Base-by-base conservation (phyloP, 2,113 vertebrate species). In the Rhombomys opimus region DNA sequence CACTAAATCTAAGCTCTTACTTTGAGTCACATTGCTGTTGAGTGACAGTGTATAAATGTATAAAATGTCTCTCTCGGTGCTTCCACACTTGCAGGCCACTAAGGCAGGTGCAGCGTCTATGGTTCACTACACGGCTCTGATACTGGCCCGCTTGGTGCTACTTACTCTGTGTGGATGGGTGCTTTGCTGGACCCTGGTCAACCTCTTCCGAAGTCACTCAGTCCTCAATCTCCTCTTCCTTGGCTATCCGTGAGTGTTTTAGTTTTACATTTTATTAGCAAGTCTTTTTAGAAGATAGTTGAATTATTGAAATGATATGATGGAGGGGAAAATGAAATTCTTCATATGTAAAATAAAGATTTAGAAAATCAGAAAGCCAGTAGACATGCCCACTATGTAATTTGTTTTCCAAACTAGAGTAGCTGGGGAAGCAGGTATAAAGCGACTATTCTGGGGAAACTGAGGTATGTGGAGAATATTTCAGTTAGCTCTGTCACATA, bases 221-320 rank as follows among this genome's bases (percentile, higher is more conserved):
- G 99, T 99, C 90, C 99, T 99, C 97, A 99, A 99, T 98, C 99
- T 99, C 86, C 99, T 99, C 93, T 99, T 99, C 98, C 98, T 99
- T 97, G 99, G 99, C 97, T 99, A 99, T 98, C 99, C 99, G 99
- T 99, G 98, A 99, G 99, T 99, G 96, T 84, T 68, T 41, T 54
- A 91, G 41, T 92, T 96, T 93, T 95, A 86, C 6, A 41, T 94
- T 94, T 94, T 96, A 75, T 94, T 93, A 73, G 23, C 72, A 90
- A 72, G 23, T 77, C 32, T 93, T 97, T 72, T 81, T 46, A 46
- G 77, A 76, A 92, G 73, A 93, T 78, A 80, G 86, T 94, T 96
- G 65, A n/a, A 41, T 89, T 50, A 92, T 86, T 11, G 1, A 89
- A 89, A 61, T 17, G 7, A 86, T 81, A 86, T 8, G 85, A 27